Percentiles rank a stretch among this genome's conserved stretches.
These are phyloP conservation scores for Strigamia transsilvanica DNA, from an alignment of 2,888 invertebrate genomes.

Conservation along the genomic window DNA sequence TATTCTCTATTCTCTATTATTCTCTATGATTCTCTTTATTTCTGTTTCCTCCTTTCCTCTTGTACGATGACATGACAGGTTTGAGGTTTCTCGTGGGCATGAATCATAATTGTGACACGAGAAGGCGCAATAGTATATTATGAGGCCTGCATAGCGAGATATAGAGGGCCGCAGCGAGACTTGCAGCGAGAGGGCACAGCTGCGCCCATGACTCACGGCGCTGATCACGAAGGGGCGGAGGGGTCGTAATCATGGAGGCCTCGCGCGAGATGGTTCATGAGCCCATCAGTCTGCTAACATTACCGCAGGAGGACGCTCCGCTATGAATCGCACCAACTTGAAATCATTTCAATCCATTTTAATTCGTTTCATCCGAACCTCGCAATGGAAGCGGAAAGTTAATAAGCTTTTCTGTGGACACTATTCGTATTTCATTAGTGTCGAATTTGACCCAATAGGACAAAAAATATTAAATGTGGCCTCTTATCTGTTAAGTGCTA, in stretches of 20 bases:
- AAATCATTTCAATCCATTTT: slow-evolving; percentile 26
- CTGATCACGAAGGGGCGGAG: slow-evolving; percentile 45
- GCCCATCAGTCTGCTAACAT: slow-evolving; percentile 47
- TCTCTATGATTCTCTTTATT: no score
- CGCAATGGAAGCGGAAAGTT: no score
- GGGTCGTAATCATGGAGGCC: slow-evolving; percentile 48
- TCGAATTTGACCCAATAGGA: no score
- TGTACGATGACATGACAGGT: slow-evolving; percentile 43
- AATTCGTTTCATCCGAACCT: background rate
- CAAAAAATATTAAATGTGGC: no score
- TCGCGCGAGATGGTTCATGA: slow-evolving; percentile 41
- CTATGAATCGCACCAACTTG: background rate
- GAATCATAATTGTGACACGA: slow-evolving; percentile 45
- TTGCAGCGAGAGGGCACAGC: slow-evolving; percentile 41
- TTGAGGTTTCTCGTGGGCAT: slow-evolving; percentile 45
- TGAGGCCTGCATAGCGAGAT: slow-evolving; percentile 41
- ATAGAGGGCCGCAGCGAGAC: slow-evolving; percentile 6
- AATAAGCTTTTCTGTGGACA: no score
- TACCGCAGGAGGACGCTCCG: slow-evolving; percentile 34
- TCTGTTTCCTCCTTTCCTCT: background rate
- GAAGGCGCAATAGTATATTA: slow-evolving; percentile 34
- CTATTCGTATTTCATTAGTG: no score
- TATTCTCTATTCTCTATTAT: no score
- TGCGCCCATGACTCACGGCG: slow-evolving; percentile 48
- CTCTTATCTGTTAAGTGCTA: no score